Percentiles rank a stretch among this genome's conserved stretches.
phyloP scores from a whole-genome alignment of 2,888 invertebrate genomes.

The Caradrina clavipalpis region DNA sequence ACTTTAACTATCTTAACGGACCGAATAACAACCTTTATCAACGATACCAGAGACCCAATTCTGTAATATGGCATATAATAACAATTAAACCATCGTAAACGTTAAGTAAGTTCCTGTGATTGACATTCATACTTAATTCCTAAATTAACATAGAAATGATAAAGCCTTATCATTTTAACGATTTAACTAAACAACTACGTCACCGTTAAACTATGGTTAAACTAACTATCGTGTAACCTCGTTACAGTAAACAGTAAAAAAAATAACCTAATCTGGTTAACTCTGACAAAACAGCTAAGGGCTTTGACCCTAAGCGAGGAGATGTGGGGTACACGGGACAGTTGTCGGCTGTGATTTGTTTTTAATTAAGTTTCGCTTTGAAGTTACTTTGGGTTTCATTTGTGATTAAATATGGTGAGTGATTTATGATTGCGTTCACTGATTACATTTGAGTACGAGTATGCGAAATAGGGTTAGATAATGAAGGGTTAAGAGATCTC shows the following conservation, averaged over 20 bases:
- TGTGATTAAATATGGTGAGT: constrained; percentile 64
- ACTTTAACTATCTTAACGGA: background rate
- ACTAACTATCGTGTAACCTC: constrained; percentile 47
- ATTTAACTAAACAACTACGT: constrained; percentile 17
- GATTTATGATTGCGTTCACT: constrained; percentile 63
- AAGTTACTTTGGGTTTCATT: constrained; percentile 60
- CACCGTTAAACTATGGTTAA: constrained; percentile 33
- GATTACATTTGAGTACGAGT: constrained; percentile 58
- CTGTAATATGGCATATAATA: constrained; percentile 4
- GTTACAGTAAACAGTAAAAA: constrained; percentile 70
- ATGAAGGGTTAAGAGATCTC: constrained; percentile 35
- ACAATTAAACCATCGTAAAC: constrained; percentile 29
- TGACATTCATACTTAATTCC: constrained; percentile 19
- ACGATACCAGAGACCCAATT: background rate
- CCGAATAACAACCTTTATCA: background rate
- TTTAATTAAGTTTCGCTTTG: constrained; percentile 67
- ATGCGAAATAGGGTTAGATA: constrained; percentile 37
- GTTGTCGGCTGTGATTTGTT: constrained; percentile 65
- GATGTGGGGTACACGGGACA: constrained; percentile 64
- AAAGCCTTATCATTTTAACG: constrained; percentile 13
- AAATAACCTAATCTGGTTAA: constrained; percentile 75
- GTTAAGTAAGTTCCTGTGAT: constrained; percentile 20
- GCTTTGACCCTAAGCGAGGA: constrained; percentile 69
- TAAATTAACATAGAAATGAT: constrained; percentile 27
- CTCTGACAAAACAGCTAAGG: constrained; percentile 72